These are phyloP conservation scores for Macquaria ambigua DNA, from an alignment of 2,113 vertebrate species.

Conservation along the genomic window DNA sequence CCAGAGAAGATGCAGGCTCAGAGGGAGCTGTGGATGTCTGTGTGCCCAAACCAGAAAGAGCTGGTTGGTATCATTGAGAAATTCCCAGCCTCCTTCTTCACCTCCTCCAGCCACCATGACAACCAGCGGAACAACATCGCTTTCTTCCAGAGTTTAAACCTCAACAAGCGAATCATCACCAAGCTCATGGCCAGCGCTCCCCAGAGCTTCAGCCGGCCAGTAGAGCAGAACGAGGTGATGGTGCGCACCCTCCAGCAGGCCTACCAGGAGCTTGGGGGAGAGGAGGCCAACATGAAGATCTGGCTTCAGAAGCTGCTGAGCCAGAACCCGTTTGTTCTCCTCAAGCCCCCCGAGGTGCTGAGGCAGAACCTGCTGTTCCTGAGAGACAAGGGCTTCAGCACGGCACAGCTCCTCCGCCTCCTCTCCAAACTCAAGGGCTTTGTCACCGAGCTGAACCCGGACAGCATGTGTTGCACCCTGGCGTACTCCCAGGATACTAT, in stretches of 20 bases:
- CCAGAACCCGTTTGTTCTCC: conserved; percentile 93
- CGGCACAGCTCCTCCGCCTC: conserved; percentile 88
- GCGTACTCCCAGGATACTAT: conserved; percentile 86
- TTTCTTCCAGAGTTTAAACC: conserved; percentile 89
- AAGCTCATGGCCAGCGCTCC: conserved; percentile 92
- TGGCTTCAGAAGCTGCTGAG: conserved; percentile 95
- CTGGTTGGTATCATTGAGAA: conserved; percentile 90
- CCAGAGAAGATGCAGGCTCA: conserved; percentile 86
- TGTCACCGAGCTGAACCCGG: conserved; percentile 89
- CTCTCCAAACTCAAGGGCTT: conserved; percentile 93
- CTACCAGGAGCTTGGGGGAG: conserved; percentile 89
- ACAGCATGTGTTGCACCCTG: conserved; percentile 86
- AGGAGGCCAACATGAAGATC: conserved; percentile 88
- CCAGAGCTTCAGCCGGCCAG: conserved; percentile 88
- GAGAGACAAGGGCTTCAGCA: conserved; percentile 85
- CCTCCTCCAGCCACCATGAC: conserved; percentile 80
- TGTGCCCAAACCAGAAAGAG: conserved; percentile 88
- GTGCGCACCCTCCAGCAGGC: conserved; percentile 86
- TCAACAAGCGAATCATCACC: conserved; percentile 91
- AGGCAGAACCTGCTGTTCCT: conserved; percentile 89
- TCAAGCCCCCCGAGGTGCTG: conserved; percentile 84
- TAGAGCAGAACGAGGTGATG: conserved; percentile 87
- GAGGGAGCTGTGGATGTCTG: conserved; percentile 88
- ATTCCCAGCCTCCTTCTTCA: conserved; percentile 95
- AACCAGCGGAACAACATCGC: conserved; percentile 89